A percentile compares a stretch with the other conserved stretches of the same genome.
Evolutionary conservation across 1,140 invertebrate species (phyloP).

Genomic region (Drosophila leontia): DNA sequence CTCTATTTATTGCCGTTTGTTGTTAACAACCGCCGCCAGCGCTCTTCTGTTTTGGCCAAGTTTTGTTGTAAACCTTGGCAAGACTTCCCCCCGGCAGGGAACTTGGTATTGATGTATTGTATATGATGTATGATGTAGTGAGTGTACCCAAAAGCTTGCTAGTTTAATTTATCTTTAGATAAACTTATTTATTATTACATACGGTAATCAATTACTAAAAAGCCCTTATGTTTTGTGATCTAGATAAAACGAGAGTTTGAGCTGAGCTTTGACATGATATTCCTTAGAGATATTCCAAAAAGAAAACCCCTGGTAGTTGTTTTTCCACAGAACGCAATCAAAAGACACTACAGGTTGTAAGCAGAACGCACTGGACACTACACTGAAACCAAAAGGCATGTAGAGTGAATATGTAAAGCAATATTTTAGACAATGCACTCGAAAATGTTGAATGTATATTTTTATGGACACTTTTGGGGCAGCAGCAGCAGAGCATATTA

Average conservation of each 20-base stretch:
- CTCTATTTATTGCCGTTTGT: conserved; percentile 63
- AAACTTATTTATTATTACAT: conserved; percentile 53
- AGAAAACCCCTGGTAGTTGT: conserved; percentile 7
- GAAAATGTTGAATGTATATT: conserved; percentile 58
- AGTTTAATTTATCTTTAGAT: conserved; percentile 56
- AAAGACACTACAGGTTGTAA: conserved; percentile 51
- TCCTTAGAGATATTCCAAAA: conserved; percentile 18
- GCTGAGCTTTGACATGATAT: conserved; percentile 31
- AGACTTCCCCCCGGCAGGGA: conserved; percentile 40
- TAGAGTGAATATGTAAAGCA: conserved; percentile 56
- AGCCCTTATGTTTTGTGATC: conserved; percentile 34
- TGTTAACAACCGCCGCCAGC: conserved; percentile 29
- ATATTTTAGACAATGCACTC: conserved; percentile 51
- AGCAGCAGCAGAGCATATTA: conserved; percentile 33
- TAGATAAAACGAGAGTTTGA: conserved; percentile 34
- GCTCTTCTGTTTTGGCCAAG: conserved; percentile 44
- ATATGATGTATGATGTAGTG: conserved; percentile 24
- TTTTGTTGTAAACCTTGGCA: conserved; percentile 42
- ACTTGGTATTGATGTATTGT: conserved; percentile 56
- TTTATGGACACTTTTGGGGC: conserved; percentile 65
- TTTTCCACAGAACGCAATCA: conserved; percentile 30
- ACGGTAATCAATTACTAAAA: conserved; percentile 28
- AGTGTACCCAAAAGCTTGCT: conserved; percentile 32
- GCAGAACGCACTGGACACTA: conserved; percentile 7
- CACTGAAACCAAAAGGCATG: conserved; percentile 14